A percentile compares a stretch with the other conserved stretches of the same genome.
Conservation (phyloP, 1,140 invertebrate species). For the Belonocnema kinseyi region DNA sequence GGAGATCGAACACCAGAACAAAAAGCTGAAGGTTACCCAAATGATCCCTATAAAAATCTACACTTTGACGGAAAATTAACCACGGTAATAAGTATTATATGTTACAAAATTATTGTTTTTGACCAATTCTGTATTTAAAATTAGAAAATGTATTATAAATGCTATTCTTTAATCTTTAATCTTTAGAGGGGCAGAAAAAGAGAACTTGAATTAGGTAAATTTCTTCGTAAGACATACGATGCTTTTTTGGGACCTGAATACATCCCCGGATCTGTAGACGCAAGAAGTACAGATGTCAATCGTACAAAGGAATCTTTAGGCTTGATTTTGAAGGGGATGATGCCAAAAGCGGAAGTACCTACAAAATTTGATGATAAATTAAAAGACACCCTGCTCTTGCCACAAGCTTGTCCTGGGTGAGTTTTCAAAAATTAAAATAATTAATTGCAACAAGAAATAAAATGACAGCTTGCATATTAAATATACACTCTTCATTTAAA, state of each 20-base stretch:
- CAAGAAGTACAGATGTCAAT: neutral
- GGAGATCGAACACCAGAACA: neutral
- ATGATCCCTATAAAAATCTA: neutral
- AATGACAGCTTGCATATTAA: no score
- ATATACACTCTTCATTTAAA: no score
- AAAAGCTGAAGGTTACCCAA: neutral
- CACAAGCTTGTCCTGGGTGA: no score
- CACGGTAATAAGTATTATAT: neutral
- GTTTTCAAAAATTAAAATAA: no score
- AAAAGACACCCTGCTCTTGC: no score
- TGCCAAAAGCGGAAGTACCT: no score
- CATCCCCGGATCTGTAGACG: neutral
- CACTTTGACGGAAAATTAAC: neutral
- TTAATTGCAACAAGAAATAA: no score
- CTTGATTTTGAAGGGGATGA: no score
- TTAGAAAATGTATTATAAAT: neutral
- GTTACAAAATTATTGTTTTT: neutral
- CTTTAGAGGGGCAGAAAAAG: neutral
- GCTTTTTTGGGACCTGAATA: neutral
- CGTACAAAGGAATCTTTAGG: neutral
- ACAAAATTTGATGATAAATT: no score
- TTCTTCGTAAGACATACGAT: neutral
- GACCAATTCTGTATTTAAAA: neutral
- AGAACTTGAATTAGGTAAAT: neutral
- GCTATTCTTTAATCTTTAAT: no score